phyloP scores from a whole-genome alignment of 2,888 invertebrate genomes.

The Leptogaster cylindrica region DNA sequence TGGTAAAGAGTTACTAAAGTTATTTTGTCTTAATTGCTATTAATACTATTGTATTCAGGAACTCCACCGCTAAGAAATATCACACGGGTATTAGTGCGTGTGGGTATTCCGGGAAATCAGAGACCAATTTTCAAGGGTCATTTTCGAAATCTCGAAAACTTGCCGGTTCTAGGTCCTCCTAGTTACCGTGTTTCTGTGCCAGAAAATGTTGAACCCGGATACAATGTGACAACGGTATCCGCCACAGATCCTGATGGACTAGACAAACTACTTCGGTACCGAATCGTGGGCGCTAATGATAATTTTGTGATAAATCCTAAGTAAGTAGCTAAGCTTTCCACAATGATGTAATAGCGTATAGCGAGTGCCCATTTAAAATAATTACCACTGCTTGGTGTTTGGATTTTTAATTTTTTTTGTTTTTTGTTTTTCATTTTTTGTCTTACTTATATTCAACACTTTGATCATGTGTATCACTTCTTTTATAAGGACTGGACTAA shows the following conservation, averaged over 20 bases:
- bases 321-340: conserved; percentile 62
- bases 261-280: conserved; percentile 72
- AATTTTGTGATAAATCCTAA: conserved; percentile 77
- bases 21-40: conserved; percentile 8
- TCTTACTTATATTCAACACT: too few species aligned
- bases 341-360: too few species aligned
- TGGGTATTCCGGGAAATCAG: conserved; percentile 80
- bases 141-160: conserved; percentile 66
- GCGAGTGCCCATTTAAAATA: too few species aligned
- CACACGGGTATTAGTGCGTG: conserved; percentile 72
- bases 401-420: too few species aligned
- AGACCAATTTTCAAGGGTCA: conserved; percentile 80
- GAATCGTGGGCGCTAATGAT: conserved; percentile 77
- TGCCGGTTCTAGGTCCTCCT: conserved; percentile 70
- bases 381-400: too few species aligned
- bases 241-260: conserved; percentile 83
- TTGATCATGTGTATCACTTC: background rate
- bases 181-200: conserved; percentile 74
- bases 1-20: conserved; percentile 61
- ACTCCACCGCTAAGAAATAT: conserved; percentile 71
- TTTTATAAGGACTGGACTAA: conserved; percentile 69
- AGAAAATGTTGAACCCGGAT: conserved; percentile 74
- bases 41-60: conserved; percentile 59
- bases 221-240: conserved; percentile 72
- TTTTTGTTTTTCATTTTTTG: too few species aligned